Evolutionary conservation across 2,888 invertebrate genomes (phyloP), one percentile per base, ranked within the genome.

Genomic region (Spodoptera picta): DNA sequence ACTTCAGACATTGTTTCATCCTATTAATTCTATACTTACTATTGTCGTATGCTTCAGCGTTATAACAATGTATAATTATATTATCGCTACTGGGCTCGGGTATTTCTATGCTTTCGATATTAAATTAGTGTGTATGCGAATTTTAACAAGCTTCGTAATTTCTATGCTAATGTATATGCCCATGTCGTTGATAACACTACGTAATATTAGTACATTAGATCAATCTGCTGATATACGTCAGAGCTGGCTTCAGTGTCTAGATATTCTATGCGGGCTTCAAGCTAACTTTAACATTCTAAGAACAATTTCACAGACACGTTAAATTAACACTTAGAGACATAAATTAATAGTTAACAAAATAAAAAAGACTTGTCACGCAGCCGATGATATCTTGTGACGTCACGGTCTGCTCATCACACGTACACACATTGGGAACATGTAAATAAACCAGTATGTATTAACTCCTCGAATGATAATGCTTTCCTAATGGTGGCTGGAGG

Each of bases 81-180:
- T 89, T 87, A 84, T 89, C 91, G 94, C 94, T 94, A 93, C 86
- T 92, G 93, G 94, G 93, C 94, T 93, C 93, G 93, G 94, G 94
- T 93, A 92, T 91, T 89, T 92, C 93, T 94, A 92, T 93, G 94
- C 94, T 94, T 94, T 93, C 92, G 89, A 93, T 94, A 94, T 94
- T 92, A 91, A 92, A 90, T 91, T 93, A 93, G 93, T 93, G 92
- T 93, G 93, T 93, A 93, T 94, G 94, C 93, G 91, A 92, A 85
- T 90, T 89, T 89, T 92, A 90, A 92, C 89, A 90, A 94, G 94
- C 94, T 94, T 94, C 87, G 91, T 94, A 93, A 91, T 88, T 86
- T 92, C 91, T 94, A 92, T 93, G 94, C 94, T 93, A 91, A 91
- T 93, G 91, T 94, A 92, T 91, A 89, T 91, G 92, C 92, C 92